Conservation (phyloP, 2,113 vertebrate genomes). For the Indri indri region DNA sequence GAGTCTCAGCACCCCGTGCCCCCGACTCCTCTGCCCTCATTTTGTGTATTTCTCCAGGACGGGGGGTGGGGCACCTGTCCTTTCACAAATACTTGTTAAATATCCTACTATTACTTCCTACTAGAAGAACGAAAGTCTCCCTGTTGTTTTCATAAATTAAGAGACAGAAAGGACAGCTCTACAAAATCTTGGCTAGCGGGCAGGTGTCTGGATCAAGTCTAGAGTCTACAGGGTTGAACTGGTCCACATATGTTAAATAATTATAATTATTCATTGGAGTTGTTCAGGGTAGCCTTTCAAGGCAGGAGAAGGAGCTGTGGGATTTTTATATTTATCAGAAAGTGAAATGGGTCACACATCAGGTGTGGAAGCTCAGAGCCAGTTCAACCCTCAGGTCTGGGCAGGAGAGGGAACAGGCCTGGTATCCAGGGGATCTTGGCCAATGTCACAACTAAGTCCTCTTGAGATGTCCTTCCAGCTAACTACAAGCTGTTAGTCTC, state of each 20-base stretch:
- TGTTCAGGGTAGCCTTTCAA: not conserved
- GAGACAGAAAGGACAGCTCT: not conserved
- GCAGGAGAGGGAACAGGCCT: not conserved
- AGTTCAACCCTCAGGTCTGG: not conserved
- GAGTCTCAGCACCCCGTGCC: too few species aligned
- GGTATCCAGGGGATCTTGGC: not conserved
- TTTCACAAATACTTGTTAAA: not conserved
- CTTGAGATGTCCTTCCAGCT: not conserved
- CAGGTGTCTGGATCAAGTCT: not conserved
- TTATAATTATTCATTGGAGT: not conserved
- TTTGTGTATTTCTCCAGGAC: not conserved
- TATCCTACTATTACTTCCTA: not conserved
- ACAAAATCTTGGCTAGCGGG: not conserved
- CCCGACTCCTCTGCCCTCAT: not conserved
- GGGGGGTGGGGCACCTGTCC: fast-evolving
- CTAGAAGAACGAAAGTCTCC: not conserved
- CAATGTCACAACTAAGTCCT: not conserved
- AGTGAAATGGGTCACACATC: not conserved
- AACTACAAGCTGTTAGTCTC: not conserved
- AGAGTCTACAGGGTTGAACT: not conserved
- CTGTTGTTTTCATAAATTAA: not conserved
- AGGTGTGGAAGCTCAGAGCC: not conserved
- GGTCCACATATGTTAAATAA: not conserved
- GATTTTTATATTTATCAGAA: not conserved
- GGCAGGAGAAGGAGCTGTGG: not conserved